Evolutionary conservation across 2,888 invertebrate genomes (phyloP), one percentile per base, ranked within the genome.

Genomic region (Chrysomela aeneicollis): DNA sequence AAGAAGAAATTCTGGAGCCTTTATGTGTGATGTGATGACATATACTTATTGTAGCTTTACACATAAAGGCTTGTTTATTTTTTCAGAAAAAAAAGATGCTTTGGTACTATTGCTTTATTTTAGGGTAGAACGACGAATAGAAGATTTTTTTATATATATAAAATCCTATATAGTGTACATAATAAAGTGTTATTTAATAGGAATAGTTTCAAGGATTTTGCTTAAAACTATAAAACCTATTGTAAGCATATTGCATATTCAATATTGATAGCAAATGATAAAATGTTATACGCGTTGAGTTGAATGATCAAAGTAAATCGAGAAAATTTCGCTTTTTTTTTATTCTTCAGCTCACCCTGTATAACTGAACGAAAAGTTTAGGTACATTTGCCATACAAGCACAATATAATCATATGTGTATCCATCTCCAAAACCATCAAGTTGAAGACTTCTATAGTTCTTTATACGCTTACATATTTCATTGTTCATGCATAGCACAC

Each of bases 41-140:
- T n/a, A n/a, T n/a, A n/a, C n/a, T n/a, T n/a, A n/a, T n/a, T n/a
- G n/a, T n/a, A n/a, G n/a, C n/a, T n/a, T n/a, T 53, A 26, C n/a
- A 18, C 18, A 21, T 37, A 53, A 53, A 32, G 42, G 19, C 47
- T 26, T 21, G n/a, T 42, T 19, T 46, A 50, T 55, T 58, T 57
- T 58, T 55, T 32, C 26, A 26, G 6, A 26, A n/a, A 58, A 60
- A 55, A 17, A 42, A 61, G 46, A 78, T 77, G 82, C 82, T 82
- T 82, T 82, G 82, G 82, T 82, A 82, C 79, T 79, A 81, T 79
- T 78, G 82, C 82, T 82, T 82, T 82, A 82, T 81, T 78, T 64
- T 46, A 63, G 61, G 53, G 47, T 59, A 64, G 53, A 57, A 53
- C 32, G 46, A 59, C 47, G 62, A 62, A n/a, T 53, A 42, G 18